Evolutionary conservation across 2,888 invertebrate species (phyloP).

Genomic region (Gasteruption jaculator): DNA sequence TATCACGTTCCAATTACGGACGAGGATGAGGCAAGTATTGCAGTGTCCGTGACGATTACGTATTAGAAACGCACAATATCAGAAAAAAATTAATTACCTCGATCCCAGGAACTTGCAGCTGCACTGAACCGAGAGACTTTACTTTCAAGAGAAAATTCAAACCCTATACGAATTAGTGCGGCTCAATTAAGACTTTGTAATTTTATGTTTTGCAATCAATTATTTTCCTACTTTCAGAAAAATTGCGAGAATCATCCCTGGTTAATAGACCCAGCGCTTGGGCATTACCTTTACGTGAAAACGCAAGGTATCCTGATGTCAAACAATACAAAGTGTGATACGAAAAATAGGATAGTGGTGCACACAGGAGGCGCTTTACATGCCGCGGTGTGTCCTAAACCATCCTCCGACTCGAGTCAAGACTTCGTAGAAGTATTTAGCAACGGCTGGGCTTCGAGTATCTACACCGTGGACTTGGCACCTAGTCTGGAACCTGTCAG

Average conservation of each 20-base stretch:
- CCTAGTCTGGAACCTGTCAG: slow-evolving; percentile 63
- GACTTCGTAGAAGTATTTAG: slow-evolving; percentile 78
- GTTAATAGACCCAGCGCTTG: slow-evolving; percentile 72
- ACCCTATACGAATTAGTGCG: not conserved
- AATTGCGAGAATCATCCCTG: slow-evolving; percentile 78
- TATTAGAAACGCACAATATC: too few relatives aligned
- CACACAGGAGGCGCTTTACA: slow-evolving; percentile 67
- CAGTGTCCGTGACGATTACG: slow-evolving; percentile 71
- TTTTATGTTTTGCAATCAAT: not conserved
- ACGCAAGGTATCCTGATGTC: slow-evolving; percentile 63
- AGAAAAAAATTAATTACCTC: too few relatives aligned
- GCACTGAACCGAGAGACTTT: slow-evolving; percentile 54
- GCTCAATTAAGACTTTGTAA: not conserved
- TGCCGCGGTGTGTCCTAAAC: slow-evolving; percentile 61
- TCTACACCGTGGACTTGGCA: slow-evolving; percentile 44
- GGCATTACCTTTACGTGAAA: slow-evolving; percentile 75
- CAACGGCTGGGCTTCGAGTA: slow-evolving; percentile 67
- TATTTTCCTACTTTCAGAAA: slow-evolving; percentile 55
- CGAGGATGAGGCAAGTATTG: slow-evolving; percentile 57
- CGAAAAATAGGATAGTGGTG: slow-evolving; percentile 73
- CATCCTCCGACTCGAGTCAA: slow-evolving; percentile 55
- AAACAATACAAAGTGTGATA: slow-evolving; percentile 63
- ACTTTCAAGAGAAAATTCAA: not conserved
- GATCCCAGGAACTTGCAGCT: too few relatives aligned
- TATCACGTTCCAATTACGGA: slow-evolving; percentile 56